A percentile compares a stretch with the other conserved stretches of the same genome.
Conservation (phyloP, 2,888 invertebrate species). For the Hydriomena furcata region DNA sequence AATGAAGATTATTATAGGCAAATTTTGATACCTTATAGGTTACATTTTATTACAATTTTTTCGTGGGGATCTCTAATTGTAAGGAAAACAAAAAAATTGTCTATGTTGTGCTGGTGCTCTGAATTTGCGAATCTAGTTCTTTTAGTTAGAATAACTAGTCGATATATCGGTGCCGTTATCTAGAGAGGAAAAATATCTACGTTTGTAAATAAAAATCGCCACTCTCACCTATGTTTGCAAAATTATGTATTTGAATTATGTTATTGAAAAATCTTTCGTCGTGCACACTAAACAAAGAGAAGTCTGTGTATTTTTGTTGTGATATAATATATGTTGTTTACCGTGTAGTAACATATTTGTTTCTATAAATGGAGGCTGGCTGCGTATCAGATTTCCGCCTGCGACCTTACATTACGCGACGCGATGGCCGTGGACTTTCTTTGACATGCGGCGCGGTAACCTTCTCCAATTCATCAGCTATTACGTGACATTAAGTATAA, state of each 20-base stretch:
- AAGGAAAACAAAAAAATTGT: too few species aligned
- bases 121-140: too few species aligned
- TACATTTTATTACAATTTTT: too few species aligned
- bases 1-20: too few species aligned
- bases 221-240: neutral
- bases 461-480: conserved; percentile 47
- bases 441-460: conserved; percentile 37
- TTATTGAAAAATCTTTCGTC: neutral
- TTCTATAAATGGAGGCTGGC: conserved; percentile 38
- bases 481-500: conserved; percentile 38
- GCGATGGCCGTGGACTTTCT: conserved; percentile 52
- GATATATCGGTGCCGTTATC: too few species aligned
- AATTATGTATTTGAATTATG: neutral
- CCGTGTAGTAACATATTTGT: conserved; percentile 33
- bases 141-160: too few species aligned
- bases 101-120: too few species aligned
- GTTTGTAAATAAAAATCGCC: too few species aligned
- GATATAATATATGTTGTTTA: conserved; percentile 30
- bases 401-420: conserved; percentile 35
- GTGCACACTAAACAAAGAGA: neutral
- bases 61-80: too few species aligned
- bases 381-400: conserved; percentile 38
- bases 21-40: too few species aligned
- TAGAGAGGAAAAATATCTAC: too few species aligned
- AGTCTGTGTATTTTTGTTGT: conserved; percentile 17